Conservation (phyloP, 2,797 vertebrate species). For the Cyprinella venusta region DNA sequence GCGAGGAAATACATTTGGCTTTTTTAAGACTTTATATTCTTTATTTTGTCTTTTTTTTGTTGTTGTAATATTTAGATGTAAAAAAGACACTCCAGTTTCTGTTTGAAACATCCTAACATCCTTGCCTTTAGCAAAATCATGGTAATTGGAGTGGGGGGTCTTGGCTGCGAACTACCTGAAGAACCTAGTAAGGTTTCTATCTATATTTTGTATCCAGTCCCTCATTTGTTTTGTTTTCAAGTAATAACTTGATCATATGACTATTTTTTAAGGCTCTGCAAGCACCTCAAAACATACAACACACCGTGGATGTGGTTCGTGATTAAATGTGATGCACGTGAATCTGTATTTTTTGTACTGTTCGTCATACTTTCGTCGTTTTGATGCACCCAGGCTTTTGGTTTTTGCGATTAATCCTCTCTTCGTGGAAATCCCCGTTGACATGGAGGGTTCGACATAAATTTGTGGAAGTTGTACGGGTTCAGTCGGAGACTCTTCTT, state of each 20-base stretch:
- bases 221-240: background rate
- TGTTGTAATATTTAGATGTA: background rate
- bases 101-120: slow-evolving; percentile 85
- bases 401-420: too few relatives aligned
- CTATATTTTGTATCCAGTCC: background rate
- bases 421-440: too few relatives aligned
- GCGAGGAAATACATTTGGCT: too few relatives aligned
- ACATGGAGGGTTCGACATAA: too few relatives aligned
- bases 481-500: too few relatives aligned
- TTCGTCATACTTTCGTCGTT: too few relatives aligned
- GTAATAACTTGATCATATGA: background rate
- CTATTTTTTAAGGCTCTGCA: slow-evolving; percentile 78
- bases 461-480: too few relatives aligned
- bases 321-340: too few relatives aligned
- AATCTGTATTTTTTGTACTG: too few relatives aligned
- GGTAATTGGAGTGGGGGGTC: slow-evolving; percentile 94
- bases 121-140: slow-evolving; percentile 83
- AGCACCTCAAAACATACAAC: too few relatives aligned
- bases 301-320: too few relatives aligned
- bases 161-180: slow-evolving; percentile 98
- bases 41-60: background rate
- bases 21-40: background rate
- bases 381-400: too few relatives aligned
- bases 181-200: slow-evolving; percentile 85
- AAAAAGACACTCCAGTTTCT: slow-evolving; percentile 91